phyloP scores from a whole-genome alignment of 2,797 vertebrate species.

The Toxotes lorentzi region DNA sequence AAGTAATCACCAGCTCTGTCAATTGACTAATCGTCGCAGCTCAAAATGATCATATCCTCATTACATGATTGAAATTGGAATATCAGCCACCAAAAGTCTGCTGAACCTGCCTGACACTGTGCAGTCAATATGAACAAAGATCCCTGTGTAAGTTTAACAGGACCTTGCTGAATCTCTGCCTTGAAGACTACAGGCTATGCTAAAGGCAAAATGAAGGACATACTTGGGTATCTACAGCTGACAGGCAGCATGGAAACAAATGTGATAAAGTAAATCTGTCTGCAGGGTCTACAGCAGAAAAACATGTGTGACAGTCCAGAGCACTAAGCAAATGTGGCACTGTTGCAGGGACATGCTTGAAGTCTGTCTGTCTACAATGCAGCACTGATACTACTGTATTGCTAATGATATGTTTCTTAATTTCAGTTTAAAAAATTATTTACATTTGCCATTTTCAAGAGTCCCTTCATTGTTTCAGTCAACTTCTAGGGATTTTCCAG shows the following conservation, averaged over 20 bases:
- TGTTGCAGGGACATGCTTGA: not conserved
- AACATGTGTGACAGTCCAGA: not conserved
- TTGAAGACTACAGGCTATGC: constrained; percentile 23
- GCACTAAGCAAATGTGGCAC: too few species aligned
- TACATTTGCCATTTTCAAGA: too few species aligned
- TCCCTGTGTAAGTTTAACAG: not conserved
- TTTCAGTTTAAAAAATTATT: too few species aligned
- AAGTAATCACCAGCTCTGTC: not conserved
- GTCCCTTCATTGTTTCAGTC: too few species aligned
- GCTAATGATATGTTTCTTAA: too few species aligned
- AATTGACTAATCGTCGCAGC: not conserved
- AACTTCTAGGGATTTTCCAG: not conserved
- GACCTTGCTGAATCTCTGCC: not conserved
- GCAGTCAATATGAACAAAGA: constrained; percentile 5
- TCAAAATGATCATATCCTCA: not conserved
- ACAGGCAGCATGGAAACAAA: not conserved
- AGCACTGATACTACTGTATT: not conserved
- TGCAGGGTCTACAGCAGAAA: constrained; percentile 1
- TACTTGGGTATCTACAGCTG: not conserved
- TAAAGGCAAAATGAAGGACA: constrained; percentile 25
- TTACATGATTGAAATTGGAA: not conserved
- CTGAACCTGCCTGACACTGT: not conserved
- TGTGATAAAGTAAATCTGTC: not conserved
- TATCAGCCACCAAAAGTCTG: not conserved
- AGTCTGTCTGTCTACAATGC: not conserved